Evolutionary conservation across 2,797 vertebrate genomes (phyloP), one percentile per base, ranked within the genome.

Genomic region (Hydrolagus colliei): DNA sequence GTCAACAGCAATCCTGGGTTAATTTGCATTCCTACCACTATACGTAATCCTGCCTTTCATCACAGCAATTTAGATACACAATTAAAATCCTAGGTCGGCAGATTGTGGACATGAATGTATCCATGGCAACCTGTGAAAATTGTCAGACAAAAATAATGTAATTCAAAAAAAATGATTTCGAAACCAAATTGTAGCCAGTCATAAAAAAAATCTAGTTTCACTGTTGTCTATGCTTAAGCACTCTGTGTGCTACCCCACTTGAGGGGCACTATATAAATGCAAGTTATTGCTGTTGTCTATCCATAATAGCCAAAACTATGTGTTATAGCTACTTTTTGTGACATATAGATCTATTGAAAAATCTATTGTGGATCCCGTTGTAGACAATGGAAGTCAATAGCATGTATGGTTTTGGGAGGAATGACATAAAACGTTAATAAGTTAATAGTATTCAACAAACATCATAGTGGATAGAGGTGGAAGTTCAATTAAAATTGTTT

Each of bases 31-130:
- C 78, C 78, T 4, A 35, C 63, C 22, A 41, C 79, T 11, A 27
- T 22, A 16, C 41, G 9, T 41, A 68, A 82, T 41, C 79, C 79
- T 32, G n/a, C 65, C 65, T 82, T 82, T 82, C 14, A 82, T 3
- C 27, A 20, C 65, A 41, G 7, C 32, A 68, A 68, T 41, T 82
- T 67, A 18, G 27, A 4, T 16, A 68, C 18, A 82, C 79, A 82
- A 68, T 82, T 68, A 71, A 82, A 76, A 68, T 9, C 41, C 68
- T 32, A 68, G 63, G 12, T 65, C 18, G 79, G 79, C 79, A 65
- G 79, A 82, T 82, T 82, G 79, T 65, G 11, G 67, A 41, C 79
- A 82, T 62, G 41, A 52, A 82, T 11, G 18, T 84, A 35, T 84
- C 79, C 20, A 20, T 63, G n/a, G 65, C 79, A n/a, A 12, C 4